Conservation (phyloP, 2,888 invertebrate species). For the Nemotelus nigrinus region DNA sequence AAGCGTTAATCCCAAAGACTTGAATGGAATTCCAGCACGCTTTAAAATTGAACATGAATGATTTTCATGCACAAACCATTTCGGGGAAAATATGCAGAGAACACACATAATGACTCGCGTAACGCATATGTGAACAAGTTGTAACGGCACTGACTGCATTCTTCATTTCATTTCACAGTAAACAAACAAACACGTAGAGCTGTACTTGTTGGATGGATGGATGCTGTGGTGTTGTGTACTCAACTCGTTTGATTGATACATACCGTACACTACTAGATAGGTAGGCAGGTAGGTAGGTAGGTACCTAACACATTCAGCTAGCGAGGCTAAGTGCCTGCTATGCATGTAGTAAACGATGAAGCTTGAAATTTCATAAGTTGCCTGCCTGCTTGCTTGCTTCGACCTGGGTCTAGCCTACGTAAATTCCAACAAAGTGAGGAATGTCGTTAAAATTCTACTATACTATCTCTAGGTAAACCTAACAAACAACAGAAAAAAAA, state of each 20-base stretch:
- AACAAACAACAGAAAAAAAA: background rate
- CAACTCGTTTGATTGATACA: conserved; percentile 36
- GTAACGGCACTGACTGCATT: conserved; percentile 40
- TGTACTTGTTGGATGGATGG: conserved; percentile 26
- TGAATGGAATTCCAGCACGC: no score
- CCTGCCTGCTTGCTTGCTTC: no score
- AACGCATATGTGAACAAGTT: conserved; percentile 37
- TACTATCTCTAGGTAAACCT: conserved; percentile 24
- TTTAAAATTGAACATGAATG: background rate
- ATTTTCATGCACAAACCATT: background rate
- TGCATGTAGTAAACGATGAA: background rate
- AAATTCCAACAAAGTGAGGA: conserved; percentile 38
- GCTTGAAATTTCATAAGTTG: conserved; percentile 32
- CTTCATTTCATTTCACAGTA: conserved; percentile 11
- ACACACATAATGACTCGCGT: background rate
- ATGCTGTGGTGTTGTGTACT: conserved; percentile 2
- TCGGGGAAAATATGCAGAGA: no score
- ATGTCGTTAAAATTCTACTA: conserved; percentile 44
- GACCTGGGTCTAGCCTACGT: conserved; percentile 19
- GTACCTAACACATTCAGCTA: no score
- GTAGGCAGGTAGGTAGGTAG: no score
- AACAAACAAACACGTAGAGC: conserved; percentile 23
- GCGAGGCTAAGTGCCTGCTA: background rate
- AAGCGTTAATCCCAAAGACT: no score
- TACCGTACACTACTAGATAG: no score